Base-by-base conservation (phyloP, 2,888 invertebrate species). In the Apamea monoglypha region DNA sequence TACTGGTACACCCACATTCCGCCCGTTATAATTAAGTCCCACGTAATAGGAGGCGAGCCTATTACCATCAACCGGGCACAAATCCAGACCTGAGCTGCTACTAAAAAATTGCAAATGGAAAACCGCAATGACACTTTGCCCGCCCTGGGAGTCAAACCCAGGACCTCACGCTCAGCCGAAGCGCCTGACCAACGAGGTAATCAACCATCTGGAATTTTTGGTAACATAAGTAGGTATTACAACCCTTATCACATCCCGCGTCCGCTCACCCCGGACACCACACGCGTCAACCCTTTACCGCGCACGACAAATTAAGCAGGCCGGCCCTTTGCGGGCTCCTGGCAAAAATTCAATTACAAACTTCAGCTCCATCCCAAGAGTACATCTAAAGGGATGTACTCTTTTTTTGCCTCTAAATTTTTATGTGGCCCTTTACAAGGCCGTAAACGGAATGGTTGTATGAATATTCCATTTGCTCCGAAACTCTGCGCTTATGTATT, bases 281-380 rank as follows among this genome's bases (percentile, higher is more conserved):
- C 59, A 68, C 82, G 61, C 86, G 70, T 89, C 89, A 96, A 96
- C 96, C 96, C 96, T 96, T 96, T 93, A 83, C 91, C 89, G 95
- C 92, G 94, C 94, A 91, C 94, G 94, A 94, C 94, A 96, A 96
- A 96, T 97, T 96, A 96, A 95, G 95, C 96, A 96, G 94, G 94
- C 92, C 92, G 91, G 94, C 96, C 96, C 96, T 96, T 95, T 96
- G 96, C 95, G 96, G 95, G 96, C 96, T 95, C 92, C 93, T 95
- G 96, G 96, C 96, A 96, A 96, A 96, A 97, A 97, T 97, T 97
- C 96, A 97, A 97, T 97, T 97, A 96, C 96, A 93, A 96, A 97
- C 96, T 96, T 96, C 94, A 92, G 89, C 61, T 91, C 95, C 95
- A 95, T 96, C 96, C 96, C 96, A 96, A 93, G 96, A 96, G 96